Percentiles rank a stretch among this genome's conserved stretches.
Evolutionary conservation across 2,797 vertebrate species (phyloP).

Genomic region (Sorex maritimensis): DNA sequence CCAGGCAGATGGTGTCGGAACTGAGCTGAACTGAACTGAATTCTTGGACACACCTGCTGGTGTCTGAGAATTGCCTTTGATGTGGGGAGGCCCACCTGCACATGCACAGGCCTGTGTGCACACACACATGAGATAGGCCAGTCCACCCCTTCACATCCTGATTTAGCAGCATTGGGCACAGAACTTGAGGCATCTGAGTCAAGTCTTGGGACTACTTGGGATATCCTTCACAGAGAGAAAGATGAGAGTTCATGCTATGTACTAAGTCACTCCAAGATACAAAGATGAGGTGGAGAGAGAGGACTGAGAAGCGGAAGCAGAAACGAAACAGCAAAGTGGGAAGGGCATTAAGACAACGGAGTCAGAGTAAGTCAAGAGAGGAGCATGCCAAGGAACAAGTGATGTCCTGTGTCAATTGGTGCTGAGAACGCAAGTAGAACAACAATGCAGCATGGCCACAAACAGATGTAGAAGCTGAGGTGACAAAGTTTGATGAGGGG

Average conservation of each 20-base stretch:
- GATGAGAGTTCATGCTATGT: not conserved
- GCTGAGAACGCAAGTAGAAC: not conserved
- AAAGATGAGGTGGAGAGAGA: not conserved
- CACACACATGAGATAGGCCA: not conserved
- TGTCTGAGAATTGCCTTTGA: too few species aligned
- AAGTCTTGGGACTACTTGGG: not conserved
- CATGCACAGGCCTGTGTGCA: not conserved
- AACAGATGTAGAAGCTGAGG: not conserved
- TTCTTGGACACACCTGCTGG: too few species aligned
- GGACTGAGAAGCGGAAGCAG: not conserved
- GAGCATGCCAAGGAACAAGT: not conserved
- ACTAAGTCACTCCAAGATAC: constrained; percentile 3
- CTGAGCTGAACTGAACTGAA: too few species aligned
- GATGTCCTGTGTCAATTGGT: not conserved
- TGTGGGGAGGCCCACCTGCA: not conserved
- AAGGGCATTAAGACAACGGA: not conserved
- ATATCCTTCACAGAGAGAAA: not conserved
- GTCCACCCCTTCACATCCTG: not conserved
- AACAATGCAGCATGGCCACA: not conserved
- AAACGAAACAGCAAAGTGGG: not conserved
- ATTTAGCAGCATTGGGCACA: not conserved
- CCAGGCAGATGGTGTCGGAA: too few species aligned
- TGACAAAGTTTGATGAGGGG: not conserved
- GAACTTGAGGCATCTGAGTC: not conserved
- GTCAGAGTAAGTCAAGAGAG: not conserved